These are phyloP conservation scores for Cheilosia scutellata DNA, from an alignment of 2,888 invertebrate genomes.

Conservation along the genomic window DNA sequence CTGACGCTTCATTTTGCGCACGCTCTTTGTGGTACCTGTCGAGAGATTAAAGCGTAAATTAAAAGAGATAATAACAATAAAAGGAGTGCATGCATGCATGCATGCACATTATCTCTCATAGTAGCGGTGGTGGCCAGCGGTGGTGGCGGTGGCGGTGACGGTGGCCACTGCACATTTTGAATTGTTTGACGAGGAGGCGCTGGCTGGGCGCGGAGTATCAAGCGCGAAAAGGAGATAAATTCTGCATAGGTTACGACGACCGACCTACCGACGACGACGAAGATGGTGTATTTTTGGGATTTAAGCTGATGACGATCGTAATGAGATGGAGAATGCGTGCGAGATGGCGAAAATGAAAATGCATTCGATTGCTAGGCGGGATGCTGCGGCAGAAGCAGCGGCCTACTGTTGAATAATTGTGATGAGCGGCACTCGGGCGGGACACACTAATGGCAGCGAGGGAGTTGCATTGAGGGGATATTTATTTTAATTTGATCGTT, in stretches of 20 bases:
- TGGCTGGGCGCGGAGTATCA: not conserved
- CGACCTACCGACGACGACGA: not conserved
- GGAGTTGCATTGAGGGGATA: slow-evolving; percentile 34
- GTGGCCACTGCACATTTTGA: slow-evolving; percentile 20
- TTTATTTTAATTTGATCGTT: slow-evolving; percentile 54
- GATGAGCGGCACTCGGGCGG: slow-evolving; percentile 22
- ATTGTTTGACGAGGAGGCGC: slow-evolving; percentile 1
- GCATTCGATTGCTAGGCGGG: slow-evolving; percentile 1
- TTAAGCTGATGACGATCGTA: slow-evolving; percentile 49
- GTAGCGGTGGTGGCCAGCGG: not conserved
- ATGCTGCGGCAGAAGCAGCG: not conserved
- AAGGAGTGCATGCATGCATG: slow-evolving; percentile 54
- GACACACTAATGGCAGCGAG: slow-evolving; percentile 32
- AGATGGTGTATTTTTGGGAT: slow-evolving; percentile 28
- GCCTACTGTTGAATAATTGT: slow-evolving; percentile 41
- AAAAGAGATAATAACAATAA: slow-evolving; percentile 73
- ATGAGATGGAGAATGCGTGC: slow-evolving; percentile 46
- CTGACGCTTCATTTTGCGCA: slow-evolving; percentile 49
- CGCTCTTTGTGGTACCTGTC: slow-evolving; percentile 64
- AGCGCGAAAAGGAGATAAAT: slow-evolving; percentile 15
- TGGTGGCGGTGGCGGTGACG: slow-evolving; percentile 1
- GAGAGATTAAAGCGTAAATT: slow-evolving; percentile 72
- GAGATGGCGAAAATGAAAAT: slow-evolving; percentile 23
- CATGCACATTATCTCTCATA: slow-evolving; percentile 14
- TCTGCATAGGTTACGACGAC: slow-evolving; percentile 6